phyloP scores from a whole-genome alignment of 1,140 invertebrate genomes.

The Mamestra configurata region DNA sequence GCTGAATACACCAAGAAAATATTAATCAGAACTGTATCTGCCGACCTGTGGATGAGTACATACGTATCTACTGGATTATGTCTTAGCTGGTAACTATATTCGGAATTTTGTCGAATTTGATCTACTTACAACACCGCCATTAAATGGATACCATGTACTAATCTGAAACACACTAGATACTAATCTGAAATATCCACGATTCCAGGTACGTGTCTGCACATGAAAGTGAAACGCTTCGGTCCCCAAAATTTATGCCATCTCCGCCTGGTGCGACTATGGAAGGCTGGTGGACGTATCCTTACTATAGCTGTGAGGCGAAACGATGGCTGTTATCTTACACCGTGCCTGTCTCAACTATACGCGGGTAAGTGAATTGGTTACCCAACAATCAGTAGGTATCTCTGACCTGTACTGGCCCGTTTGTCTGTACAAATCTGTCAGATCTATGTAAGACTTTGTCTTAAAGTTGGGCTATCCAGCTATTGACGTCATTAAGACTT shows the following conservation, averaged over 20 bases:
- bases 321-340: conserved; percentile 94
- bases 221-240: conserved; percentile 87
- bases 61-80: too few relatives aligned
- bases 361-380: conserved; percentile 86
- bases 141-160: too few relatives aligned
- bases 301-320: conserved; percentile 92
- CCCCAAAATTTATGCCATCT: conserved; percentile 92
- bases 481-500: too few relatives aligned
- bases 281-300: conserved; percentile 94
- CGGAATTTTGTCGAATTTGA: too few relatives aligned
- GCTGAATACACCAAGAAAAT: too few relatives aligned
- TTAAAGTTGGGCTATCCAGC: too few relatives aligned
- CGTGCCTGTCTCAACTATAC: conserved; percentile 90
- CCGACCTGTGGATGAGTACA: too few relatives aligned
- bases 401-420: background rate
- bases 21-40: too few relatives aligned
- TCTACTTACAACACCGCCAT: too few relatives aligned
- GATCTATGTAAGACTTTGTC: background rate
- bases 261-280: conserved; percentile 90
- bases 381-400: too few relatives aligned
- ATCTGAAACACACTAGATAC: too few relatives aligned
- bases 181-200: background rate
- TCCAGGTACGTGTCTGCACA: conserved; percentile 82
- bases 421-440: background rate
- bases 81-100: too few relatives aligned